Evolutionary conservation across 2,888 invertebrate species (phyloP), one percentile per base, ranked within the genome.

Genomic region (Acholoe squamosa): DNA sequence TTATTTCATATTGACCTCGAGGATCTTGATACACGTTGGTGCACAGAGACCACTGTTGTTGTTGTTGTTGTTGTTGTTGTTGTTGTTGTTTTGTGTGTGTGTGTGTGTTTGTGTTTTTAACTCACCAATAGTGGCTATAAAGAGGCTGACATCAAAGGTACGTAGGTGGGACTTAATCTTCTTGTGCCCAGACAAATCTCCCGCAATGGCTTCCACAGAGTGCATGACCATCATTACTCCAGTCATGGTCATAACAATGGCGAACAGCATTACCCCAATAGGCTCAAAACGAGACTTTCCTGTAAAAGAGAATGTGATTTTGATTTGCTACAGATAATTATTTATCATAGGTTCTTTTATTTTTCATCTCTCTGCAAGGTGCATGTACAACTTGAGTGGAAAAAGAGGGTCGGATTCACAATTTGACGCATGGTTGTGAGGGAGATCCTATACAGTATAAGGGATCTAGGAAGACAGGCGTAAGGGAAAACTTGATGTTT

Each of bases 201-300:
- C 31, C 1, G 54, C 52, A n/a, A 86, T 86, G 16, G 51, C 54
- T 54, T 86, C 86, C 28, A 28, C 5, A 0, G 86, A 1, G 54
- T 86, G 86, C 10, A 28, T 25, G 10, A 86, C 10, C 86, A 86
- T 86, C 25, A 56, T 0, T 12, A 86, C 10, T 0, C 54, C 86
- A 25, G 86, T 54, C 86, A 86, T 86, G 7, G 56, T 52, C 86
- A 86, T 86, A n/a, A 86, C 86, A 22, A 86, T 86, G 31, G 54
- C 86, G 28, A 86, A 86, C 10, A 86, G 86, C 86, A 86, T 86
- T 0, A 86, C 54, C 0, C 86, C 86, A 19, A 86, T 54, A 25
- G 86, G 86, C 54, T 86, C 86, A 51, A 86, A n/a, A 25, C 86
- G 52, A 19, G 86, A 86, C 33, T 86, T 86, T 14, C 86, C 86